Conservation (phyloP, 2,888 invertebrate species). For the Andrena praecox region DNA sequence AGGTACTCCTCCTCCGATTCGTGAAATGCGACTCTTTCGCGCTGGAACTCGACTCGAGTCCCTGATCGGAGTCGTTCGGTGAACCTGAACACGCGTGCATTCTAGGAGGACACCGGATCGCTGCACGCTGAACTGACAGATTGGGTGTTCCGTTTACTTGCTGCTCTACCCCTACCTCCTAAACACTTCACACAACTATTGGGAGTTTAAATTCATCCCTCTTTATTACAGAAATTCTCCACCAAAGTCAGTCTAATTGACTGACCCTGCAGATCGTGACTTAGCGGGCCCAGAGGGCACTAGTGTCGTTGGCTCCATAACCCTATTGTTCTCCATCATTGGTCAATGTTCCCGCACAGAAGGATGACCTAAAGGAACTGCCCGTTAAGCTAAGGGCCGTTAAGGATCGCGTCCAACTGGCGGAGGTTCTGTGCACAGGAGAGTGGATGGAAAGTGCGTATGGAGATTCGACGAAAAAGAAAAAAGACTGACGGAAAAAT, state of each 20-base stretch:
- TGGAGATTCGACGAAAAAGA: constrained; percentile 30
- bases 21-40: constrained; percentile 62
- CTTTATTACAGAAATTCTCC: too few species aligned
- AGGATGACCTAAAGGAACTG: background rate
- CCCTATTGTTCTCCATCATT: too few species aligned
- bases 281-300: background rate
- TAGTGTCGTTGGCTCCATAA: background rate
- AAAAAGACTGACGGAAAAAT: constrained; percentile 33
- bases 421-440: background rate
- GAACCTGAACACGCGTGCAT: constrained; percentile 47
- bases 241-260: too few species aligned
- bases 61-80: constrained; percentile 46
- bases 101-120: constrained; percentile 34
- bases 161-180: background rate
- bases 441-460: constrained; percentile 40
- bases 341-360: too few species aligned
- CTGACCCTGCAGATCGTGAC: background rate
- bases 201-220: background rate
- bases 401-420: background rate
- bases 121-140: constrained; percentile 27
- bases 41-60: constrained; percentile 50
- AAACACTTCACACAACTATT: background rate
- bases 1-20: constrained; percentile 50
- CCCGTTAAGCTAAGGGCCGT: background rate
- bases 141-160: constrained; percentile 8